Evolutionary conservation across 2,113 vertebrate species (phyloP).

Genomic region (Microcebus murinus): DNA sequence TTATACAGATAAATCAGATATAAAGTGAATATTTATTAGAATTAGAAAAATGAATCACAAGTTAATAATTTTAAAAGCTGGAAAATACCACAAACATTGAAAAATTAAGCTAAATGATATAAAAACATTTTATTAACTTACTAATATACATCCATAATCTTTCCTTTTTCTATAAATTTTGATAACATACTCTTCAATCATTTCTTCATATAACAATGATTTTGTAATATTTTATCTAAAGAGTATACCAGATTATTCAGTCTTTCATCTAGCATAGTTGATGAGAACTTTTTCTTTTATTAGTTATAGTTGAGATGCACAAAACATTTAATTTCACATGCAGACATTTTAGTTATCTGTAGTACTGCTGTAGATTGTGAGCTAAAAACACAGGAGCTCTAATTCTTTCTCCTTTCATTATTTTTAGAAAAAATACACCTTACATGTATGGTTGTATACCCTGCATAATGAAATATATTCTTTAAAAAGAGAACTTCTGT

Average conservation of each 20-base stretch:
- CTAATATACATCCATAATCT: background rate
- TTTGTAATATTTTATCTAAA: background rate
- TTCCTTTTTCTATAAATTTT: background rate
- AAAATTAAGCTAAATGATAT: background rate
- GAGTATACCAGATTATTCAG: background rate
- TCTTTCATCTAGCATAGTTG: background rate
- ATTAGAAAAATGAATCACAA: background rate
- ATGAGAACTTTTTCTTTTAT: background rate
- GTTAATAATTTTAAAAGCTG: conserved; percentile 2
- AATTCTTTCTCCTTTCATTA: background rate
- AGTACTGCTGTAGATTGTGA: background rate
- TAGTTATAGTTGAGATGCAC: background rate
- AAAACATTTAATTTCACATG: background rate
- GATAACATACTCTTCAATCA: background rate
- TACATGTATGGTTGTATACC: background rate
- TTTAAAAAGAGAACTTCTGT: background rate
- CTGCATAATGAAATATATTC: background rate
- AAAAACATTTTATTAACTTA: background rate
- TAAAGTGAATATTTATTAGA: background rate
- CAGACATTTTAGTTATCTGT: background rate
- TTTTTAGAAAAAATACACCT: background rate
- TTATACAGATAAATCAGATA: background rate
- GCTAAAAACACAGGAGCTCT: background rate
- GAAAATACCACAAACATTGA: background rate
- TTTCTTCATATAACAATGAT: background rate